Conservation (phyloP, 1,140 invertebrate species). For the Paraescarpia echinospica region DNA sequence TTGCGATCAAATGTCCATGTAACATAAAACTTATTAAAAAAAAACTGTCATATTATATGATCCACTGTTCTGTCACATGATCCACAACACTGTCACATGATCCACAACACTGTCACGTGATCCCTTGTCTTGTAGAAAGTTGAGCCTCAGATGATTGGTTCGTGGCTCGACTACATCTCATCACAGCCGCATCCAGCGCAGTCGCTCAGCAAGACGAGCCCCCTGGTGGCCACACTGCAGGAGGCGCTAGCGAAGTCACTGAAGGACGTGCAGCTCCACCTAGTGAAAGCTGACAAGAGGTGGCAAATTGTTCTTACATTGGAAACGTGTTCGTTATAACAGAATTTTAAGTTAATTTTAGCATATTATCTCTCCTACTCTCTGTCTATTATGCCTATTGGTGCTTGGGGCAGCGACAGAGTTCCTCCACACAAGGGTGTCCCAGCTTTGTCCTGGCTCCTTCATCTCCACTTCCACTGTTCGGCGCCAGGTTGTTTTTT, state of each 20-base stretch:
- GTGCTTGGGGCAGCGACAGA: too few relatives aligned
- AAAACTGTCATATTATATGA: too few relatives aligned
- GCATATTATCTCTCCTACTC: too few relatives aligned
- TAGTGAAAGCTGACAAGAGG: constrained; percentile 58
- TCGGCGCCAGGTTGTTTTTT: too few relatives aligned
- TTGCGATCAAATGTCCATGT: too few relatives aligned
- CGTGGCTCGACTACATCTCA: constrained; percentile 75
- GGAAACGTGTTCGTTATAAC: not conserved
- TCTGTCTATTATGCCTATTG: too few relatives aligned
- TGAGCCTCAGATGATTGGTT: constrained; percentile 69
- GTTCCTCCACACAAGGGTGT: too few relatives aligned
- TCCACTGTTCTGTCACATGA: not conserved
- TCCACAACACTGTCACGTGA: not conserved
- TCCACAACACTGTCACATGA: not conserved
- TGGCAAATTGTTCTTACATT: constrained; percentile 22
- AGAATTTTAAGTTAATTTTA: too few relatives aligned
- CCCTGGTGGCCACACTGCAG: constrained; percentile 68
- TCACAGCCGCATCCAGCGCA: constrained; percentile 72
- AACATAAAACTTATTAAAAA: too few relatives aligned
- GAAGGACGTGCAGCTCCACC: constrained; percentile 53
- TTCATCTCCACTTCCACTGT: too few relatives aligned
- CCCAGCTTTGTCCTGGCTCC: too few relatives aligned
- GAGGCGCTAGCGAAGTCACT: constrained; percentile 67
- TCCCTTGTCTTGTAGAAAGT: constrained; percentile 64
- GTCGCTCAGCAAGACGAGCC: constrained; percentile 67